These are phyloP conservation scores for Merops nubicus DNA, from an alignment of 2,113 vertebrate genomes.

Conservation along the genomic window DNA sequence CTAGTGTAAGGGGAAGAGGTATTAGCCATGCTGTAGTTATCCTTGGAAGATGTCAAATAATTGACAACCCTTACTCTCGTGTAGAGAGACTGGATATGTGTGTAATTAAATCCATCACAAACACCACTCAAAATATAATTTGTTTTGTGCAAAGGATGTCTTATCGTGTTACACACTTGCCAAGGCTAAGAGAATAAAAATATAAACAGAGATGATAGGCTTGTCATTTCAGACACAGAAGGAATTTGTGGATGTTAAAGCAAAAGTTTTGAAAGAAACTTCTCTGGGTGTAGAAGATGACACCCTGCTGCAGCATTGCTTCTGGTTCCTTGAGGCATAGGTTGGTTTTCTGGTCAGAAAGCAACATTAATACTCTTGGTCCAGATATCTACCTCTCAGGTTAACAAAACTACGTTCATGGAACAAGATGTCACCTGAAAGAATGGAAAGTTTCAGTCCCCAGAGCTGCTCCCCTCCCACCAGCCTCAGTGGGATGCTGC, in stretches of 20 bases:
- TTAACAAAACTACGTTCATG: neutral
- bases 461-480: neutral
- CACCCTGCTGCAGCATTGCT: neutral
- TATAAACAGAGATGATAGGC: neutral
- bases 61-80: constrained; percentile 4
- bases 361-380: neutral
- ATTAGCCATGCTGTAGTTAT: neutral
- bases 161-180: constrained; percentile 1
- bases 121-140: constrained; percentile 16
- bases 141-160: constrained; percentile 47
- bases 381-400: neutral
- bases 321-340: neutral
- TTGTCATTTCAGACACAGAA: neutral
- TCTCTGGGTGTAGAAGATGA: neutral
- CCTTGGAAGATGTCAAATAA: constrained; percentile 16
- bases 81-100: neutral
- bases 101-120: constrained; percentile 62
- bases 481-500: neutral
- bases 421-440: neutral
- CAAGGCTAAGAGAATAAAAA: constrained; percentile 32
- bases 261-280: neutral
- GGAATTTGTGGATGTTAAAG: neutral
- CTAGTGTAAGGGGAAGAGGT: neutral
- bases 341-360: neutral
- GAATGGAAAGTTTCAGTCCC: neutral